Evolutionary conservation across 2,797 vertebrate species (phyloP).

Genomic region (Uromys caudimaculatus): DNA sequence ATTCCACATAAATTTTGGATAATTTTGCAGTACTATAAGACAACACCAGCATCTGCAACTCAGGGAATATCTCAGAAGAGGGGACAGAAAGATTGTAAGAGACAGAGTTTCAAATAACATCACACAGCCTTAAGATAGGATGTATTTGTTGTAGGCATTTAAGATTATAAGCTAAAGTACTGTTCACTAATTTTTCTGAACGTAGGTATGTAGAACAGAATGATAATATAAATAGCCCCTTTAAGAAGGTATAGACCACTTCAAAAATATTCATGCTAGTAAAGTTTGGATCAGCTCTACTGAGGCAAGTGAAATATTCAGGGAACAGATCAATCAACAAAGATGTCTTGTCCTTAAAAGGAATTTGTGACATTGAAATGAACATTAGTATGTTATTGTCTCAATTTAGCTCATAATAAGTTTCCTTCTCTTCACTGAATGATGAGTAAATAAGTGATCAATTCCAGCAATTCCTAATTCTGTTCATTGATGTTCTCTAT

Average conservation of each 20-base stretch:
- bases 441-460: not conserved
- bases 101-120: slow-evolving; percentile 28
- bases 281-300: not conserved
- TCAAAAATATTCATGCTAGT: not conserved
- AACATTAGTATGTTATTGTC: not conserved
- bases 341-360: not conserved
- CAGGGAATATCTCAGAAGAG: not conserved
- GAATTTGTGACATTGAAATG: not conserved
- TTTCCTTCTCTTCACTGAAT: not conserved
- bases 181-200: not conserved
- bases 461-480: not conserved
- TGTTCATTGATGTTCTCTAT: not conserved
- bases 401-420: not conserved
- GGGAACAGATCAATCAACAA: not conserved
- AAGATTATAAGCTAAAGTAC: not conserved
- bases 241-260: not conserved
- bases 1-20: not conserved
- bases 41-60: not conserved
- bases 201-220: not conserved
- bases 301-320: not conserved
- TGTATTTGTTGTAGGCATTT: not conserved
- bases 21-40: not conserved
- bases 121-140: not conserved
- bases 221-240: not conserved
- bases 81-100: not conserved